Evolutionary conservation across 2,113 vertebrate genomes (phyloP).

Genomic region (Narcine bancroftii): DNA sequence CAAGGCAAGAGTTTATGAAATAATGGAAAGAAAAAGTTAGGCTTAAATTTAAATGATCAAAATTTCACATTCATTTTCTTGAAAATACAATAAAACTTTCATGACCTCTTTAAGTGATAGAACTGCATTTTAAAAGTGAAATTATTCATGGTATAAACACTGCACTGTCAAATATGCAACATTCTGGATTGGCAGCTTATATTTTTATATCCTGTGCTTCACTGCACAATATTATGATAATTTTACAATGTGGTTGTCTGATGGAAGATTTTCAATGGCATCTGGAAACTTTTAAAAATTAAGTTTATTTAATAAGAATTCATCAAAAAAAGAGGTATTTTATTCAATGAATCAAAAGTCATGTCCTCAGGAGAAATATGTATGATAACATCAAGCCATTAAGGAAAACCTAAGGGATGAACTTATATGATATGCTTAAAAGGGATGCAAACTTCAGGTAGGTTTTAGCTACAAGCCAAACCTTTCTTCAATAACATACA

Average conservation of each 20-base stretch:
- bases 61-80: too few relatives aligned
- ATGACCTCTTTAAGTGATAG: background rate
- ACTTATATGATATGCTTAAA: slow-evolving; percentile 20
- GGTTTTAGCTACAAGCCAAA: background rate
- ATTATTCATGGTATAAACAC: background rate
- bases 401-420: slow-evolving; percentile 23
- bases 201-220: background rate
- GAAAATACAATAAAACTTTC: background rate
- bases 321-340: slow-evolving; percentile 11
- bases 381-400: slow-evolving; percentile 28
- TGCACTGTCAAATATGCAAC: too few relatives aligned
- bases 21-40: background rate
- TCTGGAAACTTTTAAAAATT: slow-evolving; percentile 27
- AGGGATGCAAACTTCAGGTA: slow-evolving; percentile 30
- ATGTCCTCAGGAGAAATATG: background rate
- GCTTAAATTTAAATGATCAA: too few relatives aligned
- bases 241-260: background rate
- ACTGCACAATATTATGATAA: background rate
- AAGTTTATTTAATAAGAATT: slow-evolving; percentile 6
- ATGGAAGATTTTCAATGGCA: slow-evolving; percentile 8
- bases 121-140: background rate
- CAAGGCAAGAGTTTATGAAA: background rate
- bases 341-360: slow-evolving; percentile 20
- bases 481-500: background rate
- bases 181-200: background rate